Conservation (phyloP, 1,140 invertebrate species). For the Bombus picipes region DNA sequence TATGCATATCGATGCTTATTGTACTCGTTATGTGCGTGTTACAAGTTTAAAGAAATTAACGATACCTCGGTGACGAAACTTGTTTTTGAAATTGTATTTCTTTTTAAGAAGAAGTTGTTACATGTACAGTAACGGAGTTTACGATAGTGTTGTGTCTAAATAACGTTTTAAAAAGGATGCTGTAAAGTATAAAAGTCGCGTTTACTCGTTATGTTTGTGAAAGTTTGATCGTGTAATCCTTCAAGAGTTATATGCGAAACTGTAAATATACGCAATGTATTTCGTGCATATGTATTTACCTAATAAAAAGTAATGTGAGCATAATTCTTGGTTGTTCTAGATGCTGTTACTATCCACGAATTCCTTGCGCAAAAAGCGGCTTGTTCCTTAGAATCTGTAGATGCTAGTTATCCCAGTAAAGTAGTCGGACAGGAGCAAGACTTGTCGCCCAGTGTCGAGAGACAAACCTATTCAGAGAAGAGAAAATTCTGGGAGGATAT, state of each 20-base stretch:
- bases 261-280: slow-evolving; percentile 56
- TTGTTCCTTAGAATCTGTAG: slow-evolving; percentile 81
- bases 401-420: slow-evolving; percentile 81
- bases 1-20: slow-evolving; percentile 50
- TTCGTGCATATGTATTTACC: slow-evolving; percentile 37
- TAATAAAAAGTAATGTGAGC: slow-evolving; percentile 78
- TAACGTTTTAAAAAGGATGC: not conserved
- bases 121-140: slow-evolving; percentile 59
- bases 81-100: slow-evolving; percentile 40
- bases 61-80: not conserved
- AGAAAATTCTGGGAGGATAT: slow-evolving; percentile 82
- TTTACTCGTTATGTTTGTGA: not conserved
- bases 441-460: slow-evolving; percentile 75
- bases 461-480: slow-evolving; percentile 81
- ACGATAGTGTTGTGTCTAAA: slow-evolving; percentile 10
- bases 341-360: slow-evolving; percentile 79
- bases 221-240: slow-evolving; percentile 6
- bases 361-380: slow-evolving; percentile 80
- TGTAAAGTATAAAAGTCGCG: not conserved
- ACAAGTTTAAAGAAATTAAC: not conserved
- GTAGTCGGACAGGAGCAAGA: slow-evolving; percentile 72
- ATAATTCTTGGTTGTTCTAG: slow-evolving; percentile 82
- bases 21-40: slow-evolving; percentile 31
- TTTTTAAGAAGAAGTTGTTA: slow-evolving; percentile 53
- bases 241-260: not conserved